These are phyloP conservation scores for Pseudomyrmex pallidus DNA, from an alignment of 1,140 invertebrate genomes.

Conservation along the genomic window DNA sequence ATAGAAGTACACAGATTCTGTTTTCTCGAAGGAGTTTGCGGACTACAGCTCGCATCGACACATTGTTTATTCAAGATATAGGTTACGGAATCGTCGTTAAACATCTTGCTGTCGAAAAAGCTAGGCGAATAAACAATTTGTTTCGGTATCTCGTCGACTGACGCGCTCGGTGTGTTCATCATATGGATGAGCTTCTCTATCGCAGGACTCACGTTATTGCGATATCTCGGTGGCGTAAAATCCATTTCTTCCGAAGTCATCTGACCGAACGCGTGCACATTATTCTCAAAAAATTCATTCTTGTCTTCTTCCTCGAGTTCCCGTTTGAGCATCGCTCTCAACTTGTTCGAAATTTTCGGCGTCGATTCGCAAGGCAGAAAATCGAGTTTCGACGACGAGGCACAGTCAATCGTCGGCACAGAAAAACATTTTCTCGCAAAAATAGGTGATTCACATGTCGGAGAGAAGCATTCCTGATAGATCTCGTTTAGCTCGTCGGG, in stretches of 20 bases:
- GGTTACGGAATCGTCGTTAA: neutral
- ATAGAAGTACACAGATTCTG: neutral
- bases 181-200: conserved; percentile 23
- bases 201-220: conserved; percentile 16
- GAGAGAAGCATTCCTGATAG: neutral
- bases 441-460: neutral
- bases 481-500: too few relatives aligned
- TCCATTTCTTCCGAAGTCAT: conserved; percentile 1
- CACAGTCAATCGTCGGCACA: neutral
- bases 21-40: neutral
- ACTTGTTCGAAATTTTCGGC: neutral
- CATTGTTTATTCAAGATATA: neutral
- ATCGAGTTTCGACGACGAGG: neutral
- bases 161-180: neutral
- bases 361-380: neutral
- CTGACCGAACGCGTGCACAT: neutral
- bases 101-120: neutral
- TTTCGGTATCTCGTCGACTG: neutral
- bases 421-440: neutral
- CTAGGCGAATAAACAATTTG: neutral
- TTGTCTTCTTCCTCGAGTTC: neutral
- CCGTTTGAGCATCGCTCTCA: too few relatives aligned
- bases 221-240: neutral
- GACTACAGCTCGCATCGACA: neutral
- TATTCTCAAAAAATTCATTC: neutral